Evolutionary conservation across 1,140 invertebrate genomes (phyloP).

Genomic region (Drepana arcuata): DNA sequence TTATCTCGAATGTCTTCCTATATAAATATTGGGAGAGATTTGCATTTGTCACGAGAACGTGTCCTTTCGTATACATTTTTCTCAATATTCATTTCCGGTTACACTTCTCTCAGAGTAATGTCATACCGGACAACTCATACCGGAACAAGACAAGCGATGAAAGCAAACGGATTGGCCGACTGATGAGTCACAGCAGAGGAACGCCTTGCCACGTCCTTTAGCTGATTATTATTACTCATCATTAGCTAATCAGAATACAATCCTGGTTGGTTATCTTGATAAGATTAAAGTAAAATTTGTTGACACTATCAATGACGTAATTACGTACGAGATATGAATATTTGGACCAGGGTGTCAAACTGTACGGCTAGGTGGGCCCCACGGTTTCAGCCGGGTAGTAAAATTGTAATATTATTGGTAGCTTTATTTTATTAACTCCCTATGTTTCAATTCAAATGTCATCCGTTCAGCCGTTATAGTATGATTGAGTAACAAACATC

Average conservation of each 20-base stretch:
- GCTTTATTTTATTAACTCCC: no score
- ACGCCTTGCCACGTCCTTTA: conserved; percentile 39
- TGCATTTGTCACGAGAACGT: no score
- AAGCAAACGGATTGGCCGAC: conserved; percentile 17
- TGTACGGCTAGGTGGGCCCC: no score
- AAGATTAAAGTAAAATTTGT: conserved; percentile 24
- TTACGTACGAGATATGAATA: neutral
- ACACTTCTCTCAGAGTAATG: no score
- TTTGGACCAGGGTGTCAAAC: neutral
- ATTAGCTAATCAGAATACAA: conserved; percentile 40
- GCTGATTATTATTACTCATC: conserved; percentile 59
- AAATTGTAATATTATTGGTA: no score
- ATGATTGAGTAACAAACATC: no score
- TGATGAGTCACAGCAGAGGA: conserved; percentile 46
- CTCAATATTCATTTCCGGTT: conserved; percentile 35
- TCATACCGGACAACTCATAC: conserved; percentile 31
- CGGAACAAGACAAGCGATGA: conserved; percentile 42
- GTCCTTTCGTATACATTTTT: conserved; percentile 43
- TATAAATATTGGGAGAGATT: no score
- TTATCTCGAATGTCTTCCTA: conserved; percentile 6
- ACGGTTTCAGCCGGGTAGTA: no score
- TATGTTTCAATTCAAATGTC: no score
- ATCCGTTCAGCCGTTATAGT: no score
- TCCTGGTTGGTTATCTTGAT: conserved; percentile 25
- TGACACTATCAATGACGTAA: conserved; percentile 13